Percentiles rank a stretch among this genome's conserved stretches.
Evolutionary conservation across 1,140 invertebrate species (phyloP).

Genomic region (Drosophila kepulauana): DNA sequence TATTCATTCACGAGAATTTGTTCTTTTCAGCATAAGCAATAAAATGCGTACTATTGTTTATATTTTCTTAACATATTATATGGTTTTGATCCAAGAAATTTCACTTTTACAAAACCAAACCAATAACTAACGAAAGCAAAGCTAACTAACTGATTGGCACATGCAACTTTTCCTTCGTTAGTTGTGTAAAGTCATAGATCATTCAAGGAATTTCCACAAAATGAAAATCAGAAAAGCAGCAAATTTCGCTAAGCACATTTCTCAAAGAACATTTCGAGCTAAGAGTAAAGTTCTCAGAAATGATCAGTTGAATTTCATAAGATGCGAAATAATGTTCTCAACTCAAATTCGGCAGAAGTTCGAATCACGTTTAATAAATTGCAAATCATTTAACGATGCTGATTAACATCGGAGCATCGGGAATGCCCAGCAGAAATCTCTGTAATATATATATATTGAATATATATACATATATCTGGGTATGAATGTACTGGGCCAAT

Average conservation of each 20-base stretch:
- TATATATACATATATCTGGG: neutral
- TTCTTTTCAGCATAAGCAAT: too few species aligned
- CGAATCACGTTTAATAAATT: constrained; percentile 52
- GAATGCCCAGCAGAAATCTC: constrained; percentile 22
- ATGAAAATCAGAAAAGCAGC: constrained; percentile 2
- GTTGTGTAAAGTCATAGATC: constrained; percentile 1
- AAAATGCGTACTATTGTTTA: too few species aligned
- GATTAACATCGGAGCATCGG: constrained; percentile 23
- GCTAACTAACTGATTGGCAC: neutral
- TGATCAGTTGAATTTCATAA: constrained; percentile 4
- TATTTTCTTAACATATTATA: too few species aligned
- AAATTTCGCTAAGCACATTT: constrained; percentile 26
- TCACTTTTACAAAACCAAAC: too few species aligned
- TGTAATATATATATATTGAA: neutral
- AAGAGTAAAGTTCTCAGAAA: constrained; percentile 11
- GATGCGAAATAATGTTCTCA: constrained; percentile 12
- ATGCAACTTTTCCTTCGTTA: neutral
- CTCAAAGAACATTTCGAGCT: neutral
- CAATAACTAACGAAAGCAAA: too few species aligned
- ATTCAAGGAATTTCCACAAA: neutral
- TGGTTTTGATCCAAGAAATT: too few species aligned
- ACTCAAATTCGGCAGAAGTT: constrained; percentile 45
- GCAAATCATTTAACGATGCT: constrained; percentile 53
- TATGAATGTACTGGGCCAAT: neutral
- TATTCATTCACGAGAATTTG: too few species aligned